Percentiles rank a stretch among this genome's conserved stretches.
Evolutionary conservation across 2,113 vertebrate genomes (phyloP).

Genomic region (Cavia porcellus): DNA sequence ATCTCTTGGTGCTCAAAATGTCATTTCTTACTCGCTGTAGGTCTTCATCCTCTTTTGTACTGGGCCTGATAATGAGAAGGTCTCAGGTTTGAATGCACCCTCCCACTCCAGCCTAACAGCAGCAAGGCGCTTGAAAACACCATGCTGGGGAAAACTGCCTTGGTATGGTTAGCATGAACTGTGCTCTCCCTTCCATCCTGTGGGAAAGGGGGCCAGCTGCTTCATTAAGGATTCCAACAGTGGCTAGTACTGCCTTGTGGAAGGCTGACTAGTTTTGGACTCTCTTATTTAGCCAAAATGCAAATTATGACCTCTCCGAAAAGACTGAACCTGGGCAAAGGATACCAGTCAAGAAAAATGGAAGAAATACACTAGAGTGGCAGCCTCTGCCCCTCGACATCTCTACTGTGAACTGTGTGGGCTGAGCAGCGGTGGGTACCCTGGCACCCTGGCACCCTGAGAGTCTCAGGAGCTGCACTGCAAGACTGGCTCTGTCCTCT

Average conservation of each 20-base stretch:
- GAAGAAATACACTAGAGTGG: background rate
- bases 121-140: background rate
- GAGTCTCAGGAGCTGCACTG: background rate
- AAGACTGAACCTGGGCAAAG: conserved; percentile 62
- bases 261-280: conserved; percentile 58
- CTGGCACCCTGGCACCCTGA: fast-evolving
- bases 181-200: background rate
- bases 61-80: background rate
- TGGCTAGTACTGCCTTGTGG: conserved; percentile 38
- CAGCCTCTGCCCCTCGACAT: background rate
- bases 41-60: background rate
- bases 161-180: conserved; percentile 36
- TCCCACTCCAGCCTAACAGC: background rate
- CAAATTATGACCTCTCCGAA: conserved; percentile 57
- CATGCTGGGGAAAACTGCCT: background rate
- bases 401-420: background rate
- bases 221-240: conserved; percentile 71
- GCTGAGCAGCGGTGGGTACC: background rate
- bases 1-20: conserved; percentile 30
- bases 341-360: conserved; percentile 45
- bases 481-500: background rate
- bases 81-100: background rate
- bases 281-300: conserved; percentile 67
- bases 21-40: background rate
- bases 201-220: conserved; percentile 66